Conservation (phyloP, 2,888 invertebrate genomes). For the Metellina segmentata region DNA sequence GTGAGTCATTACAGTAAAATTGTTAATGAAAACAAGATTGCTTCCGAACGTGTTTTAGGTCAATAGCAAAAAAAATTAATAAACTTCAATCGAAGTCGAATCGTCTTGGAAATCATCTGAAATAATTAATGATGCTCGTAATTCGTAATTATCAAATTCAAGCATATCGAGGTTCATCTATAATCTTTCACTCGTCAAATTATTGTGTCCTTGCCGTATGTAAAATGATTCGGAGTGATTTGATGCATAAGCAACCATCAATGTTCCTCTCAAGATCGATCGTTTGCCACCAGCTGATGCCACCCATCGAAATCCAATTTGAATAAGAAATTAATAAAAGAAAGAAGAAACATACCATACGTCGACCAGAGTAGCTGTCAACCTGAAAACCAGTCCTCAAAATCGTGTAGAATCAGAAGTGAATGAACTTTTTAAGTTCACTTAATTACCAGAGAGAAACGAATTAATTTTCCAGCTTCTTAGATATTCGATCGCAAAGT, state of each 20-base stretch:
- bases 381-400: slow-evolving; percentile 33
- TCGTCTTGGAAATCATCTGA: background rate
- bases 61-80: background rate
- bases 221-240: background rate
- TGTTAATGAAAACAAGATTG: too few relatives aligned
- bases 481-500: slow-evolving; percentile 17
- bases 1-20: too few relatives aligned
- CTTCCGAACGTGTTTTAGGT: too few relatives aligned
- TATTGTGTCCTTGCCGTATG: background rate
- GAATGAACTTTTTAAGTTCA: slow-evolving; percentile 61
- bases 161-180: background rate
- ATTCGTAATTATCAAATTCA: background rate
- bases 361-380: slow-evolving; percentile 31
- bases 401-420: slow-evolving; percentile 17
- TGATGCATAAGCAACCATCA: background rate
- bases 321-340: slow-evolving; percentile 56
- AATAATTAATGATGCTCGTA: background rate
- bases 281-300: slow-evolving; percentile 21
- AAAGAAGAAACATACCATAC: slow-evolving; percentile 37
- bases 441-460: slow-evolving; percentile 53
- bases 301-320: slow-evolving; percentile 52
- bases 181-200: background rate
- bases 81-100: background rate
- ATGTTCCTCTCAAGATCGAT: slow-evolving; percentile 20
- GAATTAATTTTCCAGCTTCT: slow-evolving; percentile 60